Conservation (phyloP, 2,888 invertebrate genomes). For the Crossocerus cetratus region DNA sequence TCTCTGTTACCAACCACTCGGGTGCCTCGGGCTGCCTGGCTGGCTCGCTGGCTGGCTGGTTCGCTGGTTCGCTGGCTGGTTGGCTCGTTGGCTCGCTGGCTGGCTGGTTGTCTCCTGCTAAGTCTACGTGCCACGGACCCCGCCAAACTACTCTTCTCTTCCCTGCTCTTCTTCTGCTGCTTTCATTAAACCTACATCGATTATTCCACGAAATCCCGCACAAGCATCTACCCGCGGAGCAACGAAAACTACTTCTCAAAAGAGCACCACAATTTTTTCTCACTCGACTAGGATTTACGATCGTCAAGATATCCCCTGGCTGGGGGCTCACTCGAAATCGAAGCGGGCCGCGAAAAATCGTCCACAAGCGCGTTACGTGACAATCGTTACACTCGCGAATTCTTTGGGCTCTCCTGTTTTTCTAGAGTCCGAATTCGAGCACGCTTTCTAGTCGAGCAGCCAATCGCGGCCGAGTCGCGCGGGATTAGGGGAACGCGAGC, state of each 20-base stretch:
- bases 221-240: slow-evolving; percentile 9
- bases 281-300: not conserved
- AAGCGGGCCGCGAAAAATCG: slow-evolving; percentile 15
- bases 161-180: slow-evolving; percentile 23
- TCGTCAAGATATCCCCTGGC: not conserved
- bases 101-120: slow-evolving; percentile 37
- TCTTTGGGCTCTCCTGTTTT: slow-evolving; percentile 28
- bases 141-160: slow-evolving; percentile 35
- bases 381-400: slow-evolving; percentile 23
- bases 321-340: not conserved
- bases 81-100: slow-evolving; percentile 25
- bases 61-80: too few species aligned
- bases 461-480: not conserved
- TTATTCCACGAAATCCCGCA: slow-evolving; percentile 21
- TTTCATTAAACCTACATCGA: slow-evolving; percentile 45
- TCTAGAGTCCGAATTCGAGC: slow-evolving; percentile 15
- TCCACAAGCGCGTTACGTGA: slow-evolving; percentile 12
- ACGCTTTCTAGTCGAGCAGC: slow-evolving; percentile 21
- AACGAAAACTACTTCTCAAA: slow-evolving; percentile 3
- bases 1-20: slow-evolving; percentile 60
- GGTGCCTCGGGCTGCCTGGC: slow-evolving; percentile 27
- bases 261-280: not conserved
- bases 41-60: slow-evolving; percentile 1
- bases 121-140: slow-evolving; percentile 42
- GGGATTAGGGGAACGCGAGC: not conserved